Percentiles rank a stretch among this genome's conserved stretches.
phyloP scores from a whole-genome alignment of 2,113 vertebrate species.

The Chiloscyllium plagiosum region DNA sequence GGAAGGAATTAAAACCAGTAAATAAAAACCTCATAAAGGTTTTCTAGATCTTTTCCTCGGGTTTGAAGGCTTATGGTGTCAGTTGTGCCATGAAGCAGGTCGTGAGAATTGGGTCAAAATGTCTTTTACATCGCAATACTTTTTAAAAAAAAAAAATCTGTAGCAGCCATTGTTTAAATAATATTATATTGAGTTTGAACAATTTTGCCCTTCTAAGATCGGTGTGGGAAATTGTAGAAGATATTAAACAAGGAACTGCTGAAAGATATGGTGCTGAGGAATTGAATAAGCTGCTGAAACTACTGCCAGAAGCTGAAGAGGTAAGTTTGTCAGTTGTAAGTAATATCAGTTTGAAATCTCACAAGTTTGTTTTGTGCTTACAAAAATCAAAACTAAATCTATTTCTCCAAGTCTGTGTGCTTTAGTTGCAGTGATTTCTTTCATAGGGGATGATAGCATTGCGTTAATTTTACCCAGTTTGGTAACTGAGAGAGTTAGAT shows the following conservation, averaged over 20 bases:
- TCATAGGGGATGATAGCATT: not conserved
- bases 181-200: not conserved
- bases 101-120: not conserved
- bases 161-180: not conserved
- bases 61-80: not conserved
- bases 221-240: conserved; percentile 49
- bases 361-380: not conserved
- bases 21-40: not conserved
- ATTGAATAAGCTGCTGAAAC: conserved; percentile 60
- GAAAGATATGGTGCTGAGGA: conserved; percentile 58
- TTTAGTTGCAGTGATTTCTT: not conserved
- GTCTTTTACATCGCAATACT: not conserved
- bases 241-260: conserved; percentile 53
- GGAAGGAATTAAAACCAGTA: not conserved
- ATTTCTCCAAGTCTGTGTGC: not conserved
- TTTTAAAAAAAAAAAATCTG: not conserved
- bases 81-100: not conserved
- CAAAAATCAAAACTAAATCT: not conserved
- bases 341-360: not conserved
- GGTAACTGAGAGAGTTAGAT: not conserved
- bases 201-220: conserved; percentile 47
- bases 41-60: not conserved
- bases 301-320: conserved; percentile 67
- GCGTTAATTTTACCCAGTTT: not conserved
- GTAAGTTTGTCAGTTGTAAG: conserved; percentile 44